Conservation (phyloP, 2,113 vertebrate genomes). For the Cephalopholis sonnerati region DNA sequence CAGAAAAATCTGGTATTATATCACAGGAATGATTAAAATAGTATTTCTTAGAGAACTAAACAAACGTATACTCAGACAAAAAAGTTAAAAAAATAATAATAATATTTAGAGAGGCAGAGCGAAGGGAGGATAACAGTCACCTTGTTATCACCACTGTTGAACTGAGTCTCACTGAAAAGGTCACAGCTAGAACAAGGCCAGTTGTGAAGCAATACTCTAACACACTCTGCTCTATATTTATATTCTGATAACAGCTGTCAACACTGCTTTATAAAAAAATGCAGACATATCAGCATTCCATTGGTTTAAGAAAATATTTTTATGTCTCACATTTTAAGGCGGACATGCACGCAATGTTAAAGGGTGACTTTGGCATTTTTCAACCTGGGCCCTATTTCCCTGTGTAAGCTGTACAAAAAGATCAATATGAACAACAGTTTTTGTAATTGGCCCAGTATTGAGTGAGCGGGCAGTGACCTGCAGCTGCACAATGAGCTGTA, state of each 20-base stretch:
- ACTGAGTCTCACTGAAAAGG: slow-evolving; percentile 29
- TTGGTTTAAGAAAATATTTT: neutral
- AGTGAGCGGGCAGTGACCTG: too few relatives aligned
- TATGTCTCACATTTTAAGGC: neutral
- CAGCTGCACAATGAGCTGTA: too few relatives aligned
- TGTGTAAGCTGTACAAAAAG: too few relatives aligned
- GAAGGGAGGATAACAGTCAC: neutral
- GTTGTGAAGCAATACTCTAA: slow-evolving; percentile 6
- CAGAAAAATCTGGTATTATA: slow-evolving; percentile 13
- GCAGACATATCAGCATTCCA: slow-evolving; percentile 10
- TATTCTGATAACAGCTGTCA: slow-evolving; percentile 6
- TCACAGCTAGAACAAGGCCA: neutral
- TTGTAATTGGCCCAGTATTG: too few relatives aligned
- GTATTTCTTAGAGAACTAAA: slow-evolving; percentile 20
- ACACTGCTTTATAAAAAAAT: neutral
- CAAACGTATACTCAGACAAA: slow-evolving; percentile 1
- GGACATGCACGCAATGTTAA: neutral
- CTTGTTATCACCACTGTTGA: neutral
- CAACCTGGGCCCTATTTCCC: too few relatives aligned
- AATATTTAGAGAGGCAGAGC: neutral
- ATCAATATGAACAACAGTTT: too few relatives aligned
- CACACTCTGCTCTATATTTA: slow-evolving; percentile 3
- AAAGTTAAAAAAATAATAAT: neutral
- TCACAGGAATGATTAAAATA: slow-evolving; percentile 3
- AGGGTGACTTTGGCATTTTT: neutral